phyloP scores from a whole-genome alignment of 2,888 invertebrate genomes.

The Leptothorax acervorum region DNA sequence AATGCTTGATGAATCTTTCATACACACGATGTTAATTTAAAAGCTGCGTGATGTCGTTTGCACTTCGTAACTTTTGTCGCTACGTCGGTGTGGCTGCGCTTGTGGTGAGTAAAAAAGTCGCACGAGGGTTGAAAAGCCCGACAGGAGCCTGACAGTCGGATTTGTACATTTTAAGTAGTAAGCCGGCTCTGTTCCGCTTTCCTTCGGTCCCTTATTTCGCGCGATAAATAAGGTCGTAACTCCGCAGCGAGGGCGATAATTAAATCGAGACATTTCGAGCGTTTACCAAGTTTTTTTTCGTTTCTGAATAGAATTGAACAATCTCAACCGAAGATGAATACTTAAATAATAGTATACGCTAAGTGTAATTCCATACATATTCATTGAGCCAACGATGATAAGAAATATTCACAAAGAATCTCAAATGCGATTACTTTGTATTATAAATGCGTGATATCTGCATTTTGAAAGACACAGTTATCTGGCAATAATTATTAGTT shows the following conservation, averaged over 20 bases:
- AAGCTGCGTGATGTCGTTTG: slow-evolving; percentile 75
- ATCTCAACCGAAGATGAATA: slow-evolving; percentile 2
- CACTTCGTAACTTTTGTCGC: slow-evolving; percentile 73
- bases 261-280: slow-evolving; percentile 72
- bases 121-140: slow-evolving; percentile 68
- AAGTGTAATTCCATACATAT: not conserved
- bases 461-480: not conserved
- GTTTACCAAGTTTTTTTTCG: slow-evolving; percentile 53
- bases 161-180: slow-evolving; percentile 78
- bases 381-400: not conserved
- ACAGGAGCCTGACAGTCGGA: slow-evolving; percentile 79
- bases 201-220: slow-evolving; percentile 69
- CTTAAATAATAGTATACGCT: slow-evolving; percentile 8
- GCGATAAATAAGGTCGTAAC: slow-evolving; percentile 76
- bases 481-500: not conserved
- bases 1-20: slow-evolving; percentile 60
- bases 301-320: slow-evolving; percentile 41
- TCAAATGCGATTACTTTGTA: not conserved
- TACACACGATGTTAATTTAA: slow-evolving; percentile 65
- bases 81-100: slow-evolving; percentile 63
- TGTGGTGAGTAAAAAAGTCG: slow-evolving; percentile 71
- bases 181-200: slow-evolving; percentile 61
- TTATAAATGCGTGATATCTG: not conserved
- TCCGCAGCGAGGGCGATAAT: slow-evolving; percentile 71
- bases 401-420: not conserved